phyloP scores from a whole-genome alignment of 2,113 vertebrate genomes.

The Gambusia holbrooki region DNA sequence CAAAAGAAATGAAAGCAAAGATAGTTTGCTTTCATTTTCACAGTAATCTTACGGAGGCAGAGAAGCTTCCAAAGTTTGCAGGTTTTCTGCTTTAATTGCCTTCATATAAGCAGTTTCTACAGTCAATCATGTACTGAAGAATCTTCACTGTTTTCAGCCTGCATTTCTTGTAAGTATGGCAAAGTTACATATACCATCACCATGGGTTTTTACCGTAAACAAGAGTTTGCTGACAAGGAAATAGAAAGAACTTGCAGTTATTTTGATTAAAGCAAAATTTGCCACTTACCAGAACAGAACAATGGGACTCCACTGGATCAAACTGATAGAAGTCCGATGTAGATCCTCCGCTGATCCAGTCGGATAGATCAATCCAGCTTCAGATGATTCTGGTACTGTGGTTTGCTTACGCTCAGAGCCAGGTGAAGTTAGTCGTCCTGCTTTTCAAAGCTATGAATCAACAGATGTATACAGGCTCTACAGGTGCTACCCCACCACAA shows the following conservation, averaged over 20 bases:
- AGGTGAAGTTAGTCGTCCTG: slow-evolving; percentile 13
- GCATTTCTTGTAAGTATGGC: not conserved
- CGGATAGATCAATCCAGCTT: slow-evolving; percentile 18
- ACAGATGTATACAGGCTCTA: slow-evolving; percentile 37
- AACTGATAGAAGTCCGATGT: slow-evolving; percentile 17
- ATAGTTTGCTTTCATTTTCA: slow-evolving; percentile 25
- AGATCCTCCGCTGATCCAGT: slow-evolving; percentile 32
- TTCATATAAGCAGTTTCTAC: not conserved
- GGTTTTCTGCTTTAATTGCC: not conserved
- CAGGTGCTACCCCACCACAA: slow-evolving; percentile 66
- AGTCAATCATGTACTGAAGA: not conserved
- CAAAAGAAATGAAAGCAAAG: not conserved
- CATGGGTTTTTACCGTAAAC: not conserved
- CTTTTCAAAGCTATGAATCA: slow-evolving; percentile 43
- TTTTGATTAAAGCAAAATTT: not conserved
- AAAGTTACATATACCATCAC: not conserved
- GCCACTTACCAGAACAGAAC: slow-evolving; percentile 68
- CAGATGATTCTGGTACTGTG: slow-evolving; percentile 4
- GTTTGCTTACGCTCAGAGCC: not conserved
- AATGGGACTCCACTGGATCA: slow-evolving; percentile 39
- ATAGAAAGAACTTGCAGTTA: not conserved
- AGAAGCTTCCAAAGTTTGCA: not conserved
- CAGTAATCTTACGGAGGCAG: not conserved
- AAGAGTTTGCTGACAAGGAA: not conserved
- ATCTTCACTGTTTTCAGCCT: not conserved